A percentile compares a stretch with the other conserved stretches of the same genome.
Conservation (phyloP, 1,140 invertebrate genomes). For the Zaprionus kolodkinae region DNA sequence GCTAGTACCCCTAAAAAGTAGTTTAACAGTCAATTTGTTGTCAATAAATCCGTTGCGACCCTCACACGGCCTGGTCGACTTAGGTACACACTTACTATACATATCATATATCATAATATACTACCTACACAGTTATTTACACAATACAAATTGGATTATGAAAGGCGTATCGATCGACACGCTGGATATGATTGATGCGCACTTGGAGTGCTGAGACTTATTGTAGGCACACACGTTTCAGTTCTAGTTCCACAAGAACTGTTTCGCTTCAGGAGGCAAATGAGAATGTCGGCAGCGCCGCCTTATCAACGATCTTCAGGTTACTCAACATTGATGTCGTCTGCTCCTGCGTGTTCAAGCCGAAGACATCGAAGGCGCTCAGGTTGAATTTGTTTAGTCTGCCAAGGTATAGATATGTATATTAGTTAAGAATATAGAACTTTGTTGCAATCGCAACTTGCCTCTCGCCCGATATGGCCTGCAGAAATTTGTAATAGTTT, state of each 20-base stretch:
- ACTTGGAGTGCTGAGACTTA: conserved; percentile 48
- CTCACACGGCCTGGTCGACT: not conserved
- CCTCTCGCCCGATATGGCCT: conserved; percentile 90
- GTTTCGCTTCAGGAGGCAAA: conserved; percentile 56
- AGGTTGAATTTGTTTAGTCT: conserved; percentile 73
- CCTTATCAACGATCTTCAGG: conserved; percentile 63
- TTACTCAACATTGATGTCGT: conserved; percentile 83
- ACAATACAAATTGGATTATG: conserved; percentile 4
- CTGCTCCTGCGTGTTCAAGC: conserved; percentile 85
- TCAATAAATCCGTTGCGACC: conserved; percentile 19
- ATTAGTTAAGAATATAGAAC: conserved; percentile 39
- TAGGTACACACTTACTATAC: conserved; percentile 6
- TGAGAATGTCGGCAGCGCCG: conserved; percentile 56
- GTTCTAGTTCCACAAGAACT: conserved; percentile 14
- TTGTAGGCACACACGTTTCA: conserved; percentile 21
- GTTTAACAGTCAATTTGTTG: conserved; percentile 36
- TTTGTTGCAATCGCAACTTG: conserved; percentile 1
- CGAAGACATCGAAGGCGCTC: conserved; percentile 86
- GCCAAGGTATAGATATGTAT: conserved; percentile 16
- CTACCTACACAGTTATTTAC: not conserved
- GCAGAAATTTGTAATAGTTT: conserved; percentile 94
- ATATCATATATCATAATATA: not conserved
- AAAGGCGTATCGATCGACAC: conserved; percentile 33
- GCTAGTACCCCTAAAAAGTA: conserved; percentile 12
- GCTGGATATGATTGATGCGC: conserved; percentile 37